Conservation (phyloP, 1,140 invertebrate species). For the Apocrypta bakeri region DNA sequence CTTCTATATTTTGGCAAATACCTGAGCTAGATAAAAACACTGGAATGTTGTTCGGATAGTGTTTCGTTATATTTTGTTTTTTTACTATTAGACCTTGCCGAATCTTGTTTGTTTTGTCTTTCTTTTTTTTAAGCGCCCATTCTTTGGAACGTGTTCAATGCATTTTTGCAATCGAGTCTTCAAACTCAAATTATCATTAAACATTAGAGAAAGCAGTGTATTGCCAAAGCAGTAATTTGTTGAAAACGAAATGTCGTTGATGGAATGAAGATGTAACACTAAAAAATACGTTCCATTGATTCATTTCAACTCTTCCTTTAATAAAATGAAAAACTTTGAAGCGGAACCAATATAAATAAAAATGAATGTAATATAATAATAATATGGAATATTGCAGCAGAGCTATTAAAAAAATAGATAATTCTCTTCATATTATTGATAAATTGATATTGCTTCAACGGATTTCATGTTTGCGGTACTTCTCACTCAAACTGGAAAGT, state of each 20-base stretch:
- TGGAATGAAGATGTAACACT: slow-evolving; percentile 41
- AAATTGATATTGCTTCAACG: slow-evolving; percentile 15
- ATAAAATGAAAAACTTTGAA: not conserved
- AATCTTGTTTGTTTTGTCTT: not conserved
- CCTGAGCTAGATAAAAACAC: slow-evolving; percentile 38
- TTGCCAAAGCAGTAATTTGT: too few relatives aligned
- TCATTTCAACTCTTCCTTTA: slow-evolving; percentile 4
- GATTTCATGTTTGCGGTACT: not conserved
- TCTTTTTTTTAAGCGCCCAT: not conserved
- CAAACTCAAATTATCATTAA: not conserved
- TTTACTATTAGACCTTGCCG: not conserved
- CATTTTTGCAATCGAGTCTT: not conserved
- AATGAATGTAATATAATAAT: too few relatives aligned
- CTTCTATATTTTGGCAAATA: slow-evolving; percentile 14
- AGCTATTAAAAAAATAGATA: too few relatives aligned
- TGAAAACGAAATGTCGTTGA: slow-evolving; percentile 41
- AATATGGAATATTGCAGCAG: too few relatives aligned
- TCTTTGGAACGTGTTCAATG: not conserved
- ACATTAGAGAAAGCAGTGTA: not conserved
- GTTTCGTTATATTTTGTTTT: slow-evolving; percentile 48
- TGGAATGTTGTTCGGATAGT: slow-evolving; percentile 57
- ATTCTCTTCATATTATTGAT: too few relatives aligned
- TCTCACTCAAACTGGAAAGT: slow-evolving; percentile 23
- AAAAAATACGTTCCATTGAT: slow-evolving; percentile 23
- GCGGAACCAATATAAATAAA: not conserved